Percentiles rank a stretch among this genome's conserved stretches.
phyloP scores from a whole-genome alignment of 2,797 vertebrate species.

The Typhlichthys subterraneus region DNA sequence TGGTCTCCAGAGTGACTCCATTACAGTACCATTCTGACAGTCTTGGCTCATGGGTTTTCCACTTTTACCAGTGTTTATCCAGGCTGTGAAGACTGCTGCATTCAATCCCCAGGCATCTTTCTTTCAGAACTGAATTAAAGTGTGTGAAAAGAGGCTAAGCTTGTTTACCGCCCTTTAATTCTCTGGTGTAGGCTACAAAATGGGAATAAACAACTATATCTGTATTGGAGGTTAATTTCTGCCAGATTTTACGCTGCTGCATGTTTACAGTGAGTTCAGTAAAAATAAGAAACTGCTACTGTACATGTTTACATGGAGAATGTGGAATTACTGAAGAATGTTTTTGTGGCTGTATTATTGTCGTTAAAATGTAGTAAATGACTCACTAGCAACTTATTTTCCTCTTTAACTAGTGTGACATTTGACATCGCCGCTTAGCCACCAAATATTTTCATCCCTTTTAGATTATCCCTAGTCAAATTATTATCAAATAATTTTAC shows the following conservation, averaged over 20 bases:
- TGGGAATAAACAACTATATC: not conserved
- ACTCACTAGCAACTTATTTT: constrained; percentile 33
- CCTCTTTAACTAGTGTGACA: constrained; percentile 39
- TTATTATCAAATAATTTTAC: not conserved
- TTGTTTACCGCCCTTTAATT: constrained; percentile 10
- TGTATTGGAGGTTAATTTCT: not conserved
- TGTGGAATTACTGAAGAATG: constrained; percentile 9
- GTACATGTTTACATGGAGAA: constrained; percentile 13
- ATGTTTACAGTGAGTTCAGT: not conserved
- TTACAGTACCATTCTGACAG: constrained; percentile 56
- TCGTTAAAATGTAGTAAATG: constrained; percentile 20
- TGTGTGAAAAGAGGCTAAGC: constrained; percentile 18
- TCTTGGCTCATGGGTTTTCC: constrained; percentile 51
- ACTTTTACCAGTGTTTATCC: constrained; percentile 51
- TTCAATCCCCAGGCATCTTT: constrained; percentile 41
- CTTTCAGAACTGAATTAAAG: constrained; percentile 24
- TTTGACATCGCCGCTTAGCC: constrained; percentile 34
- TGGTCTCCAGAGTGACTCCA: constrained; percentile 49
- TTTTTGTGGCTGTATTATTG: constrained; percentile 18
- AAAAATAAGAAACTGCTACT: not conserved
- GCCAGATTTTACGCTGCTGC: not conserved
- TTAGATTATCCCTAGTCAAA: too few species aligned
- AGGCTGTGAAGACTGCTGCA: constrained; percentile 47
- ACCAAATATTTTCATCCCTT: constrained; percentile 2
- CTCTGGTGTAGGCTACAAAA: not conserved